phyloP scores from a whole-genome alignment of 2,113 vertebrate genomes.

The Chrysochloris asiatica region DNA sequence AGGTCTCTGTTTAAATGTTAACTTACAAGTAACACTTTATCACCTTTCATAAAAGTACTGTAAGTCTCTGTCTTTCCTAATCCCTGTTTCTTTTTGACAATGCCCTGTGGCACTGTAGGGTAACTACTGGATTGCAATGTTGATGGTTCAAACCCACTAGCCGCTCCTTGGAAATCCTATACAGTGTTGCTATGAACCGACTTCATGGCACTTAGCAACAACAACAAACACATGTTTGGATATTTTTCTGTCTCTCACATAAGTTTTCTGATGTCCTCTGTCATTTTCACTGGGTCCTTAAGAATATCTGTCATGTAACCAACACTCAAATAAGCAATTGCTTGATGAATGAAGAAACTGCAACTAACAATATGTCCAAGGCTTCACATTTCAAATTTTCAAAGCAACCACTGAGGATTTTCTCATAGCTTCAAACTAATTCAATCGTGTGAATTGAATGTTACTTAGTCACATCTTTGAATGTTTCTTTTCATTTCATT shows the following conservation, averaged over 20 bases:
- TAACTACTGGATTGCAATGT: too few species aligned
- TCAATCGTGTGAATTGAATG: slow-evolving; percentile 26
- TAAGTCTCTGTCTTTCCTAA: neutral
- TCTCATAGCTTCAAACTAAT: slow-evolving; percentile 25
- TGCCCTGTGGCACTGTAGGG: too few species aligned
- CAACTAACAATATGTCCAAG: neutral
- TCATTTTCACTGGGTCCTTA: neutral
- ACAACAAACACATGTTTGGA: neutral
- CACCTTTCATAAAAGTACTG: neutral
- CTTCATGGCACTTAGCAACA: too few species aligned
- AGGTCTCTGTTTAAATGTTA: neutral
- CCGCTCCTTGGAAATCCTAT: too few species aligned
- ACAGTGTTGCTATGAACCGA: too few species aligned
- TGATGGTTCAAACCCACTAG: too few species aligned
- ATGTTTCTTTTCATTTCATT: slow-evolving; percentile 49
- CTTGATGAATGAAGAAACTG: slow-evolving; percentile 7
- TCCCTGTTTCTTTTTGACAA: neutral
- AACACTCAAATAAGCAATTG: neutral
- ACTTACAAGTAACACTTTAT: neutral
- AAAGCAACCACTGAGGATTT: neutral
- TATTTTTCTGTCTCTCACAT: neutral
- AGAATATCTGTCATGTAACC: neutral
- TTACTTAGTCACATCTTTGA: slow-evolving; percentile 28
- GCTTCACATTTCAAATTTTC: neutral
- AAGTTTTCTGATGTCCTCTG: neutral